Evolutionary conservation across 2,113 vertebrate genomes (phyloP), one percentile per base, ranked within the genome.

Genomic region (Prionailurus viverrinus): DNA sequence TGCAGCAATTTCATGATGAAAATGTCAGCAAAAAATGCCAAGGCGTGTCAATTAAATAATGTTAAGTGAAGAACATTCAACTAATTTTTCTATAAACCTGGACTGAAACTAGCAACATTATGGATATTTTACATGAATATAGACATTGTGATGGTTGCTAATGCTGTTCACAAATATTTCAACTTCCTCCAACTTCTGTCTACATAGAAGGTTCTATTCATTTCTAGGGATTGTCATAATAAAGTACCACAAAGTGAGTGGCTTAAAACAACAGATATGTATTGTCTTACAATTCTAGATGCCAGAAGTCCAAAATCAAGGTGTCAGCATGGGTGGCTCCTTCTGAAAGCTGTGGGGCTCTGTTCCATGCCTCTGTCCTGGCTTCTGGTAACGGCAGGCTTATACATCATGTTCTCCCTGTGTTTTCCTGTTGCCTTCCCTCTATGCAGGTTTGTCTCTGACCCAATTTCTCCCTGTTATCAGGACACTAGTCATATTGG

Each of bases 81-180:
- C 36, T 63, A 45, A 36, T 9, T 90, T 92, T 84, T 80, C 80
- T 88, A 81, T 29, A n/a, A 94, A 66, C n/a, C 65, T 88, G 63
- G 27, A 58, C 68, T 65, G n/a, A 88, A 78, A 92, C 48, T 69
- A 76, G 31, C 36, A 84, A 90, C 95, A 51, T 14, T 39, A 23
- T 7, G 0, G 63, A 23, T 39, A 41, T 53, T 33, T 90, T 79
- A 58, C 5, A 76, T 7, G 61, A 87, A 81, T 65, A 71, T n/a
- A 88, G 45, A 83, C 13, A 63, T 29, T 23, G 0, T 33, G 27
- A 29, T 48, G 31, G 27, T 86, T 25, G n/a, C 63, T 41, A 21
- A 53, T 3, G 16, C 12, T 63, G 5, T 48, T 66, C 5, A 31
- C 14, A 94, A 41, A 39, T 69, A 39, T 33, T 25, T 15, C 23